Evolutionary conservation across 1,140 invertebrate species (phyloP), one percentile per base, ranked within the genome.

Genomic region (Melanaphis sacchari): DNA sequence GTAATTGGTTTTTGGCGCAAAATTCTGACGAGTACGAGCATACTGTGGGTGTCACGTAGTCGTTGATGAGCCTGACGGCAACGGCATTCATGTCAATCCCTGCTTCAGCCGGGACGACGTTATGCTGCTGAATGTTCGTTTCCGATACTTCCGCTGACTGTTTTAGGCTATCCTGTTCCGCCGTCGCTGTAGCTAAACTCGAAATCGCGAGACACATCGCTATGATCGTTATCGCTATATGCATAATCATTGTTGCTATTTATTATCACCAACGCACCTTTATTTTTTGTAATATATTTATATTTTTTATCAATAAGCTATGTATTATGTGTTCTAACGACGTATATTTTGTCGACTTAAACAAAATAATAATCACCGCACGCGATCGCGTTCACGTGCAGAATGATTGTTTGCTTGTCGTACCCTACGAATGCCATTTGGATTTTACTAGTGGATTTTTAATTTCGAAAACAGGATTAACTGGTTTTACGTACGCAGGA

Each of bases 391-490:
- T 93, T 84, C 21, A 85, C 43, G 38, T 85, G 15, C n/a, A 41
- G 46, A 92, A 92, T 92, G 91, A 54, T 9, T 38, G 66, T 49
- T 84, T 26, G 43, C 38, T 4, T 1, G 52, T 31, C 59, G 31
- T 66, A 43, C 59, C 54, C 21, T 24, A 36, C 91, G 91, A 38
- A 89, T 89, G 26, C n/a, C 43, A 49, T 81, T 59, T 52, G 36
- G 1, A 54, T 85, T 93, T 93, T 93, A 36, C 36, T 26, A 22
- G 91, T 49, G 21, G 36, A 93, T 93, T 93, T 93, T 93, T 82
- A 49, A 54, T 93, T 93, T 93, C 81, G 4, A 85, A 93, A 93
- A 93, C 91, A 40, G 24, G 91, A 36, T 31, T 18, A 85, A 93
- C 91, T 54, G 91, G 91, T 93, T 93, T 93, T 26, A n/a, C 15